These are phyloP conservation scores for Euthynnus affinis DNA, from an alignment of 2,797 vertebrate species.

Conservation along the genomic window DNA sequence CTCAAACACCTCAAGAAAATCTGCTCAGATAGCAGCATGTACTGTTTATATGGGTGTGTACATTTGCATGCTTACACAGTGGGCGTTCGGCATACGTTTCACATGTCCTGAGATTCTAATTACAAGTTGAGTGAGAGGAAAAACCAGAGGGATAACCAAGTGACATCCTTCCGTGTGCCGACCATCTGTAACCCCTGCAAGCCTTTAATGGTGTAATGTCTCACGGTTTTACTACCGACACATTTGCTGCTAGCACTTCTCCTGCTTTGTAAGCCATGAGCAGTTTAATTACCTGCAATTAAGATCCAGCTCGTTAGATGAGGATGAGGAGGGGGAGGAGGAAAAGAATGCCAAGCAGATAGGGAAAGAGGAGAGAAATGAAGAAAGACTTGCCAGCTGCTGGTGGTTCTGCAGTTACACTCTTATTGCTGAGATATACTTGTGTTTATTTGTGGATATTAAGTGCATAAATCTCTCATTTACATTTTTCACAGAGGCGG, in stretches of 20 bases:
- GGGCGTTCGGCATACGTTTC: background rate
- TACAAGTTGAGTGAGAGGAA: slow-evolving; percentile 24
- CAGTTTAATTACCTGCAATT: slow-evolving; percentile 76
- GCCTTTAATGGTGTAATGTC: slow-evolving; percentile 20
- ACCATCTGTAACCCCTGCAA: slow-evolving; percentile 37
- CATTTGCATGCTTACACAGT: slow-evolving; percentile 19
- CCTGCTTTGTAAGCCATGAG: slow-evolving; percentile 55
- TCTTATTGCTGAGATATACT: background rate
- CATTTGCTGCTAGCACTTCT: slow-evolving; percentile 64
- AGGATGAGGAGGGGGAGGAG: slow-evolving; percentile 18
- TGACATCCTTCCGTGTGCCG: background rate
- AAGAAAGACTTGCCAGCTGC: slow-evolving; percentile 16
- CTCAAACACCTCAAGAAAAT: background rate
- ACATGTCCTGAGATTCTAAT: slow-evolving; percentile 33
- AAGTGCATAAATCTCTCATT: slow-evolving; percentile 10
- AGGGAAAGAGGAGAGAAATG: slow-evolving; percentile 8
- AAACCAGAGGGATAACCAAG: slow-evolving; percentile 18
- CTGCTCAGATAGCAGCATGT: background rate
- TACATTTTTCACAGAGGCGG: background rate
- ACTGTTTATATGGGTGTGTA: background rate
- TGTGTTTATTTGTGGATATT: slow-evolving; percentile 9
- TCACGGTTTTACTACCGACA: slow-evolving; percentile 61
- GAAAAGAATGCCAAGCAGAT: slow-evolving; percentile 16
- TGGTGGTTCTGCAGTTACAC: slow-evolving; percentile 1
- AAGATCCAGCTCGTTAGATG: slow-evolving; percentile 49